Evolutionary conservation across 2,113 vertebrate genomes (phyloP), one percentile per base, ranked within the genome.

Genomic region (Callionymus lyra): DNA sequence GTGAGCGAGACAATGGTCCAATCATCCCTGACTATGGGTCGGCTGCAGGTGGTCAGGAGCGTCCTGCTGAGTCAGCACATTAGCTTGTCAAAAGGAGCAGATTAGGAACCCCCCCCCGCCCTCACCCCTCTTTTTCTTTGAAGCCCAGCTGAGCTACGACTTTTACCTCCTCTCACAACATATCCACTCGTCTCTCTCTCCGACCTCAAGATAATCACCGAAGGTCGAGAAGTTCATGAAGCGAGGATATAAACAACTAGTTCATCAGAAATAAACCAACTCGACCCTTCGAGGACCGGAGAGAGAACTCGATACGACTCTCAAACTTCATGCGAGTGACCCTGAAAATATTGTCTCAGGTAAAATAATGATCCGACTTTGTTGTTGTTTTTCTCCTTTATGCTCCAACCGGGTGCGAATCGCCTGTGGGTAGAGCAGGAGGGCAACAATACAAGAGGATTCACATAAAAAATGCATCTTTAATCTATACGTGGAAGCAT

Each of bases 31-130:
- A 44, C 38, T 53, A 39, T 39, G 48, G 52, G 52, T 50, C 50
- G 53, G 60, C 74, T 76, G 78, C 85, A 84, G 83, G 80, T 83
- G 84, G 70, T 49, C 77, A 67, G 56, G 61, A 70, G 65, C 51
- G 50, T 70, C 73, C 74, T 41, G 60, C 74, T 71, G 77, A 59
- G 65, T 76, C 74, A 72, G 63, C 52, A 63, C 65, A 76, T 85
- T 84, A 79, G 69, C 79, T 11, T 79, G 46, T 77, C 62, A 86
- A 85, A 76, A 63, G 68, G 33, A 71, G 49, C 41, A 60, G 72
- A 79, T 81, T 65, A 75, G 16, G 14, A n/a, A 57, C 16, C 45
- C 35, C 17, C 21, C 21, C 21, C 17, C 21, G 4, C 21, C 21
- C 8, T 27, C 4, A 27, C 21, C 21, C 21, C 21, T 27, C 21